phyloP scores from a whole-genome alignment of 2,797 vertebrate species.

The Pelodytes ibericus region DNA sequence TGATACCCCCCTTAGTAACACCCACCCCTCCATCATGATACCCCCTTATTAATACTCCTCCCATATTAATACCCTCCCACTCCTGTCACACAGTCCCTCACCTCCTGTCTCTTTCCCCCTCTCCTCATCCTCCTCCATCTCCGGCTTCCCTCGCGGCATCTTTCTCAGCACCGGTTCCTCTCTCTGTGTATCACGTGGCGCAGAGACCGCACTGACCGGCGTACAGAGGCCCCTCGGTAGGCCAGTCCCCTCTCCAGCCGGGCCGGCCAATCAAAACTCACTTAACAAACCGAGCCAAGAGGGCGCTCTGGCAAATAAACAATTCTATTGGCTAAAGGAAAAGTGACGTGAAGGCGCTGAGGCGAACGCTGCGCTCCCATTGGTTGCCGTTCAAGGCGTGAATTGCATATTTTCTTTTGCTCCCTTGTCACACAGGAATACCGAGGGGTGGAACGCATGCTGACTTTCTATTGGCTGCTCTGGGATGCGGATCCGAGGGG shows the following conservation, averaged over 20 bases:
- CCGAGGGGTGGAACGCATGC: neutral
- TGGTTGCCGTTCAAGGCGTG: neutral
- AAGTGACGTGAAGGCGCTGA: neutral
- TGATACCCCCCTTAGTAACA: neutral
- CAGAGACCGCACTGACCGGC: slow-evolving; percentile 13
- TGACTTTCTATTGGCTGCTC: neutral
- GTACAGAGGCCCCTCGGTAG: neutral
- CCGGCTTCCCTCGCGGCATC: slow-evolving; percentile 38
- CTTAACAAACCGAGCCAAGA: neutral
- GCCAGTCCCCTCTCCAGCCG: neutral
- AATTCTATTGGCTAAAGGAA: neutral
- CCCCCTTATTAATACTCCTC: too few relatives aligned
- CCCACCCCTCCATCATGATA: too few relatives aligned
- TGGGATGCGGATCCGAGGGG: neutral
- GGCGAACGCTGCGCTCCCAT: neutral
- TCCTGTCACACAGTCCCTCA: slow-evolving; percentile 6
- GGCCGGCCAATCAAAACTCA: neutral
- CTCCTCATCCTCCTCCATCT: slow-evolving; percentile 30
- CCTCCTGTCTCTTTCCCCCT: slow-evolving; percentile 28
- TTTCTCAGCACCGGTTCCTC: neutral
- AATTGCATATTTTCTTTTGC: neutral
- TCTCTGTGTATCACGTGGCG: slow-evolving; percentile 35
- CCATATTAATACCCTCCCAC: neutral
- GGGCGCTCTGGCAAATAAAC: neutral
- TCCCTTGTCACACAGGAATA: neutral